Evolutionary conservation across 2,113 vertebrate species (phyloP).

Genomic region (Gallinago paraguaiae): DNA sequence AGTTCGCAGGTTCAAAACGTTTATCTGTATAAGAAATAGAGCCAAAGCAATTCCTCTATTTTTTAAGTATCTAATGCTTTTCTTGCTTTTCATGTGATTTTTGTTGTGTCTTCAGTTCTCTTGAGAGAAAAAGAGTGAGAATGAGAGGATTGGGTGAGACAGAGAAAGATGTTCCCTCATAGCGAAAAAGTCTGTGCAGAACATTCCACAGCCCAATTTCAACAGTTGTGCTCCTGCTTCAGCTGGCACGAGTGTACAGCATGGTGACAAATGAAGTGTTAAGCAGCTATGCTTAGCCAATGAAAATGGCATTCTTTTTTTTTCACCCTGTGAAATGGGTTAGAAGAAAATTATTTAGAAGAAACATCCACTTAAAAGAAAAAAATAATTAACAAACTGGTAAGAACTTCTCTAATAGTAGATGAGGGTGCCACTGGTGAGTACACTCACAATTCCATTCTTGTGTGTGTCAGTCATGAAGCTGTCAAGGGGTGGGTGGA

Average conservation of each 20-base stretch:
- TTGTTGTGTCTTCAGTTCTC: not conserved
- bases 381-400: accelerated
- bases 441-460: not conserved
- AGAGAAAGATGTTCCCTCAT: not conserved
- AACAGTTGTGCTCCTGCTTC: not conserved
- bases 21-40: not conserved
- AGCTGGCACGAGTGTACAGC: not conserved
- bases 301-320: not conserved
- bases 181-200: not conserved
- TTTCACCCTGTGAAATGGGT: not conserved
- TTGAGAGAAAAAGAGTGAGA: not conserved
- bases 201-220: not conserved
- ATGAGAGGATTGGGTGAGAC: not conserved
- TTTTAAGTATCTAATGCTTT: not conserved
- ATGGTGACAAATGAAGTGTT: not conserved
- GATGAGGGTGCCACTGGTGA: not conserved
- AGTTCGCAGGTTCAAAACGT: not conserved
- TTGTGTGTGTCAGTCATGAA: not conserved
- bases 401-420: not conserved
- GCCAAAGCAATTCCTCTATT: not conserved
- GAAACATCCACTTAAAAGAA: not conserved
- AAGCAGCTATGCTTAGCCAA: not conserved
- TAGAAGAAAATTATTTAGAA: not conserved
- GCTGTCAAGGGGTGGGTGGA: not conserved
- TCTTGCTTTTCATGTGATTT: not conserved